These are phyloP conservation scores for Eupithecia centaureata DNA, from an alignment of 2,888 invertebrate genomes.

Conservation along the genomic window DNA sequence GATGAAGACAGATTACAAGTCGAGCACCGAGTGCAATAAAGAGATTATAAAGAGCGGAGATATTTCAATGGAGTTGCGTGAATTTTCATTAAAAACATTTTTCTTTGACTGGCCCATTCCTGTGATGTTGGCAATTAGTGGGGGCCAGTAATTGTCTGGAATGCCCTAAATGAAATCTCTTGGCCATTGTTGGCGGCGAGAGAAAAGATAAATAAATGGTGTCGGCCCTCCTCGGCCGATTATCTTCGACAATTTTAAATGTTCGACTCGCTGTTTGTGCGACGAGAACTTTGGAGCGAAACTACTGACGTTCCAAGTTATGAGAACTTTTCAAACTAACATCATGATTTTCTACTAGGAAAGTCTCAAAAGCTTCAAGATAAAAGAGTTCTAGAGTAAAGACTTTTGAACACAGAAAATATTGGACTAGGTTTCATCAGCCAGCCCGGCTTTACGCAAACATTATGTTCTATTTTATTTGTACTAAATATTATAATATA, in stretches of 20 bases:
- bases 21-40: slow-evolving; percentile 28
- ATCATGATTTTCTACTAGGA: neutral
- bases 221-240: slow-evolving; percentile 37
- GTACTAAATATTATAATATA: no score
- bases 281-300: neutral
- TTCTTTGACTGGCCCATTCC: slow-evolving; percentile 57
- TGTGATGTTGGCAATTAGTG: slow-evolving; percentile 66
- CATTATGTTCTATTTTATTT: no score
- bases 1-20: slow-evolving; percentile 25
- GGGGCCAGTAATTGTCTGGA: slow-evolving; percentile 57
- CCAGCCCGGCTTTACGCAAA: no score
- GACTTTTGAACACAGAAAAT: neutral
- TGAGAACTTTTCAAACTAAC: slow-evolving; percentile 2
- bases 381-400: neutral
- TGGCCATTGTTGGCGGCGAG: slow-evolving; percentile 46
- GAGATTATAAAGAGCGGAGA: slow-evolving; percentile 27
- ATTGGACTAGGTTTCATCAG: neutral
- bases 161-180: slow-evolving; percentile 49
- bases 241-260: slow-evolving; percentile 35
- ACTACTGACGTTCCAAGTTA: neutral
- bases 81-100: slow-evolving; percentile 73
- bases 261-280: neutral
- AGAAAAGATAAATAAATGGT: slow-evolving; percentile 57
- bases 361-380: neutral
- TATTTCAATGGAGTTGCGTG: slow-evolving; percentile 38